A percentile compares a stretch with the other conserved stretches of the same genome.
These are phyloP conservation scores for Hyperoplus immaculatus DNA, from an alignment of 2,797 vertebrate species.

Conservation along the genomic window DNA sequence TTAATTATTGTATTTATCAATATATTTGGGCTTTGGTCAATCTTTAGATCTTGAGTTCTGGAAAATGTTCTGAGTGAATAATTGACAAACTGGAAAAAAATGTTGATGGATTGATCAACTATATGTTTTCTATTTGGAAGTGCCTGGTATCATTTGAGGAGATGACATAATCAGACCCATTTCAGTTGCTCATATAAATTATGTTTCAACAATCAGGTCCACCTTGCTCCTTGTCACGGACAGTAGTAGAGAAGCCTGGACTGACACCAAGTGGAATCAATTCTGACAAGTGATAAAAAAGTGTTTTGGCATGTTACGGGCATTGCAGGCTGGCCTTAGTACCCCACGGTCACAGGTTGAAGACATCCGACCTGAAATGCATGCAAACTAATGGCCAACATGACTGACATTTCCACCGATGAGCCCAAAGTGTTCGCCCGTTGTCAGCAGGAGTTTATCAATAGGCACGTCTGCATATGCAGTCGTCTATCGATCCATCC, in stretches of 20 bases:
- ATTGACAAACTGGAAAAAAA: too few species aligned
- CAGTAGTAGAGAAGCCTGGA: conserved; percentile 70
- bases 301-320: conserved; percentile 82
- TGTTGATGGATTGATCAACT: not conserved
- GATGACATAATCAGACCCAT: conserved; percentile 34
- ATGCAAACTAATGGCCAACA: conserved; percentile 83
- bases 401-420: conserved; percentile 85
- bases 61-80: not conserved
- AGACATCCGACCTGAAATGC: conserved; percentile 86
- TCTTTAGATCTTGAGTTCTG: not conserved
- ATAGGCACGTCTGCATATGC: conserved; percentile 84
- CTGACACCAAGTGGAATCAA: conserved; percentile 71
- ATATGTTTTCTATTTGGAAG: not conserved
- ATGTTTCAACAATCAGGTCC: conserved; percentile 65
- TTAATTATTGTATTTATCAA: not conserved
- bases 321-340: conserved; percentile 76
- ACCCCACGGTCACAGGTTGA: conserved; percentile 81
- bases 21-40: not conserved
- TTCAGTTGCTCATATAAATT: conserved; percentile 55
- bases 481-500: conserved; percentile 84
- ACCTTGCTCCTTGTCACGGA: conserved; percentile 70
- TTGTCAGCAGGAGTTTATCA: conserved; percentile 88
- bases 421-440: conserved; percentile 84
- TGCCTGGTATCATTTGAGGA: not conserved
- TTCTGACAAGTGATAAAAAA: conserved; percentile 84